Evolutionary conservation across 2,888 invertebrate species (phyloP).

Genomic region (Lepeophtheirus nordmannii): DNA sequence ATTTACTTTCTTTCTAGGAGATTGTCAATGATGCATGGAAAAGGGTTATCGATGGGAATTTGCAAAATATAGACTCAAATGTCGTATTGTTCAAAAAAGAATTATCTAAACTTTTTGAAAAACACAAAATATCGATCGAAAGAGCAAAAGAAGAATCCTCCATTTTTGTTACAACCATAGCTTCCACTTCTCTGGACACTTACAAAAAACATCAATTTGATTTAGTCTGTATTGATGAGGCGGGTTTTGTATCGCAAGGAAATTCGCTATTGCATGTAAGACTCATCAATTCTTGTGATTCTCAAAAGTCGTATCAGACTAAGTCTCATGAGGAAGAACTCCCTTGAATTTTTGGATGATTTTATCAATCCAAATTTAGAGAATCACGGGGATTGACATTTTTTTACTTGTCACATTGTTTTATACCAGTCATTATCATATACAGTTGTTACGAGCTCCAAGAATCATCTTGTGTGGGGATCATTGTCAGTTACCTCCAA

Average conservation of each 20-base stretch:
- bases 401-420: too few relatives aligned
- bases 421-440: too few relatives aligned
- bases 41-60: background rate
- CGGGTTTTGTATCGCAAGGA: conserved; percentile 8
- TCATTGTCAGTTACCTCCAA: conserved; percentile 21
- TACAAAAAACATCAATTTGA: background rate
- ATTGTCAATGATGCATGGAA: background rate
- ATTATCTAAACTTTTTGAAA: background rate
- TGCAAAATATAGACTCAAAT: background rate
- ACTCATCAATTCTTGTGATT: background rate
- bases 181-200: background rate
- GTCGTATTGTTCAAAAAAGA: background rate
- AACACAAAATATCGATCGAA: background rate
- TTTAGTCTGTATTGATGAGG: conserved; percentile 20
- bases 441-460: background rate
- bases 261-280: background rate
- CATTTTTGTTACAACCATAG: background rate
- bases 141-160: background rate
- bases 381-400: too few relatives aligned
- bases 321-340: too few relatives aligned
- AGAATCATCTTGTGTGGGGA: conserved; percentile 13
- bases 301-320: too few relatives aligned
- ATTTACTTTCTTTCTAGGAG: background rate
- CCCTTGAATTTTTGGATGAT: too few relatives aligned
- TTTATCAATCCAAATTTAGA: too few relatives aligned